Evolutionary conservation across 2,113 vertebrate species (phyloP).

Genomic region (Elephantulus edwardii): DNA sequence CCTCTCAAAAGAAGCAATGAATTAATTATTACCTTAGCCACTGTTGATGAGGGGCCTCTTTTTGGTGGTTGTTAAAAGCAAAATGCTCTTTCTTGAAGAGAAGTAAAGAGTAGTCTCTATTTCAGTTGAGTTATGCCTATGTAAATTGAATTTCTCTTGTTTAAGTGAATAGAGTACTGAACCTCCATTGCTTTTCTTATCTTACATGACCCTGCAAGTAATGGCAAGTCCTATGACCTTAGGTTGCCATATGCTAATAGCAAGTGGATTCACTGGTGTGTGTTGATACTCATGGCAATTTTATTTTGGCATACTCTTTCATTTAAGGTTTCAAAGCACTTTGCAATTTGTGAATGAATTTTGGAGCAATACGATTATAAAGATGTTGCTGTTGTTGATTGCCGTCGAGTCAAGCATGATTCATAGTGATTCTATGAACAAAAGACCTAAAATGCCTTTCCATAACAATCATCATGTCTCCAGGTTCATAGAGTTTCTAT

Average conservation of each 20-base stretch:
- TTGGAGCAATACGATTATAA: not conserved
- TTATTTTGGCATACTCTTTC: conserved; percentile 4
- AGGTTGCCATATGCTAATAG: not conserved
- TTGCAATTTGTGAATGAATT: conserved; percentile 9
- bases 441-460: too few relatives aligned
- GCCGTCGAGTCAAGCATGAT: too few relatives aligned
- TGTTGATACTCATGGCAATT: not conserved
- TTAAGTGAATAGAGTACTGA: not conserved
- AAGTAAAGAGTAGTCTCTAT: not conserved
- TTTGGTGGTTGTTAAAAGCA: not conserved
- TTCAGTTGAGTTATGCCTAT: not conserved
- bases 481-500: too few relatives aligned
- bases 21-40: too few relatives aligned
- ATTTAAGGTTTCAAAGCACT: conserved; percentile 45
- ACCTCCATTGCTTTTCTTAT: not conserved
- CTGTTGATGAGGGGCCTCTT: not conserved
- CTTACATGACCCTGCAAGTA: not conserved
- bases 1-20: not conserved
- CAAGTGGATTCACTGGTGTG: not conserved
- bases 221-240: not conserved
- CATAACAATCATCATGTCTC: too few relatives aligned
- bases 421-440: too few relatives aligned
- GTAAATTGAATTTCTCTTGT: not conserved
- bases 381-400: too few relatives aligned
- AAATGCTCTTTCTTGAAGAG: conserved; percentile 1